Evolutionary conservation across 1,140 invertebrate species (phyloP).

Genomic region (Penaeus chinensis): DNA sequence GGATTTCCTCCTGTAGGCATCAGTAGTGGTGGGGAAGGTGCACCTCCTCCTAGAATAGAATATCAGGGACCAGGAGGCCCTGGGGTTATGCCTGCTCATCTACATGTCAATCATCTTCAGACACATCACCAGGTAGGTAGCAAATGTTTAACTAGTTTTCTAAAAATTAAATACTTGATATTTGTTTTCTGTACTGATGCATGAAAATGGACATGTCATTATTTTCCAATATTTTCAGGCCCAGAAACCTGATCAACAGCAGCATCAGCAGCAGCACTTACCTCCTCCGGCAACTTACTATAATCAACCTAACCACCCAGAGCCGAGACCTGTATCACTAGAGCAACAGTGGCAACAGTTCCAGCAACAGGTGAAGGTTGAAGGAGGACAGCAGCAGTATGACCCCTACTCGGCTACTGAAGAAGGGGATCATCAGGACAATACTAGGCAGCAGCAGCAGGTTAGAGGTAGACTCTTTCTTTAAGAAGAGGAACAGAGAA

Average conservation of each 20-base stretch:
- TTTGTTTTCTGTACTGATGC: background rate
- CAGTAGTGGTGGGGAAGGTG: constrained; percentile 1
- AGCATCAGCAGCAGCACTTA: constrained; percentile 15
- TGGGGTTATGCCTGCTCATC: constrained; percentile 27
- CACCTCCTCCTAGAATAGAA: constrained; percentile 31
- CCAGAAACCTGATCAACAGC: constrained; percentile 20
- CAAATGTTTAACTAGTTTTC: background rate
- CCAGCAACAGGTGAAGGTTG: constrained; percentile 55
- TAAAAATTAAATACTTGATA: background rate
- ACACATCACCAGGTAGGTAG: constrained; percentile 33
- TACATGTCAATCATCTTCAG: constrained; percentile 14
- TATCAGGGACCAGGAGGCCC: constrained; percentile 30
- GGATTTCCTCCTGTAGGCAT: constrained; percentile 27
- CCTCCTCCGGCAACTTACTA: background rate
- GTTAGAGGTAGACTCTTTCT: too few species aligned
- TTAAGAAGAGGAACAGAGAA: too few species aligned
- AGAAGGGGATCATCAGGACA: constrained; percentile 42
- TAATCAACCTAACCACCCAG: constrained; percentile 26
- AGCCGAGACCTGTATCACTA: constrained; percentile 30
- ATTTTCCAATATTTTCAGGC: background rate
- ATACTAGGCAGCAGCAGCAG: constrained; percentile 29
- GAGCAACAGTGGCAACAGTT: constrained; percentile 57
- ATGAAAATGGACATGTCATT: background rate
- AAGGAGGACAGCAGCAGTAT: constrained; percentile 53
- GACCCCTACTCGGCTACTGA: constrained; percentile 50